phyloP scores from a whole-genome alignment of 2,797 vertebrate species.

The Martes flavigula region DNA sequence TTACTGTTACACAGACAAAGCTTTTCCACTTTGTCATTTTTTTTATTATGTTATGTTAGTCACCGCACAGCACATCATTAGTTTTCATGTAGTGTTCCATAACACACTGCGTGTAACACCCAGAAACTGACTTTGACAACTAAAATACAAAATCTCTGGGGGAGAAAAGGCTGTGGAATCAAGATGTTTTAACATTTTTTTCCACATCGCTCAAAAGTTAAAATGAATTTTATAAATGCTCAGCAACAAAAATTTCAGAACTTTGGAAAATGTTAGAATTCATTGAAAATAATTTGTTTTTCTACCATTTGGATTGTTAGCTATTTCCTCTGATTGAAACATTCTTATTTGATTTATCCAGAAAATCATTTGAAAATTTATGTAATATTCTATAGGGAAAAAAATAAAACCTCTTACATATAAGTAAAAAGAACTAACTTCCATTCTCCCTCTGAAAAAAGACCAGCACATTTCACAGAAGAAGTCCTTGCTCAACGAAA shows the following conservation, averaged over 20 bases:
- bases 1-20: neutral
- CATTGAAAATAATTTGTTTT: slow-evolving; percentile 27
- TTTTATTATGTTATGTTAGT: too few relatives aligned
- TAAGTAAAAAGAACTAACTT: neutral
- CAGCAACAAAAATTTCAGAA: neutral
- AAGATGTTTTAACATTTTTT: slow-evolving; percentile 52
- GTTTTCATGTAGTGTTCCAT: too few relatives aligned
- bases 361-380: slow-evolving; percentile 8
- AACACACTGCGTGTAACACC: too few relatives aligned
- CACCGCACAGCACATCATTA: too few relatives aligned
- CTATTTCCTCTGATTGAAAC: neutral
- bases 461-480: neutral
- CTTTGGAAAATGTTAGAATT: neutral
- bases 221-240: slow-evolving; percentile 35
- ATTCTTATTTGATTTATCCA: neutral
- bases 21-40: slow-evolving; percentile 9
- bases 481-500: neutral
- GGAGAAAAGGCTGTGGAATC: slow-evolving; percentile 40
- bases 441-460: neutral
- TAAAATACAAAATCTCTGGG: slow-evolving; percentile 41
- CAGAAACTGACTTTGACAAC: slow-evolving; percentile 35
- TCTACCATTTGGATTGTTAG: neutral
- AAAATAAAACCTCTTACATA: neutral
- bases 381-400: neutral
- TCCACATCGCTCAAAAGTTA: slow-evolving; percentile 24